Base-by-base conservation (phyloP, 2,797 vertebrate genomes). In the Lerista edwardsae region DNA sequence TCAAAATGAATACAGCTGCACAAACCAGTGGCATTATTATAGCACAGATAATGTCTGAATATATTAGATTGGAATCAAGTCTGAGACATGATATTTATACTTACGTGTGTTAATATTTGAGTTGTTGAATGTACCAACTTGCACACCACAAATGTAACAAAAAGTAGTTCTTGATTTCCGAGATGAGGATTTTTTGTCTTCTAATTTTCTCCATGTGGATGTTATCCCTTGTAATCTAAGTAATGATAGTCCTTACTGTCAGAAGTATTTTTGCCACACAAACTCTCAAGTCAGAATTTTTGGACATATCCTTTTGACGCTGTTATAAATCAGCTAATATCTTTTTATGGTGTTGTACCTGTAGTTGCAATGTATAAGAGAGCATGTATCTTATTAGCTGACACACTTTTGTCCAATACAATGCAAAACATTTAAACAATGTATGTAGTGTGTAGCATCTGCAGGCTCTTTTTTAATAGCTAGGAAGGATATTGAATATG, bases 1-100 rank as follows among this genome's bases (percentile, higher is more conserved):
- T 65, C 86, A 89, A 93, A 89, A 85, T 31, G 31, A 89, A 23
- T 62, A n/a, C 86, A 57, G 83, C 85, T 69, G 25, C 75, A 75
- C 90, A 91, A n/a, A 87, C 90, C 90, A 77, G 29, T 25, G 55
- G n/a, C 76, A 55, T 69, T 69, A 44, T 31, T 79, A 11, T 3
- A 65, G 21, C 29, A 2, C 88, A 14, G 29, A 75, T 10, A 84
- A 80, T 78, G 87, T 80, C 85, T 6, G 51, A 87, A 47, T 44
- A 69, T 31, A 12, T 3, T 75, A 69, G 36, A 12, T 3, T 75
- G 61, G n/a, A 79, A 90, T 25, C 75, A 78, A 83, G 62, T 67
- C 80, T 9, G 39, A 44, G 82, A 0, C 1, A 86, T 88, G 90
- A 67, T 75, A 79, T 86, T 82, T 75, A 82, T 83, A 68, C 82